Conservation (phyloP, 2,797 vertebrate species). For the Buphagus erythrorhynchus region DNA sequence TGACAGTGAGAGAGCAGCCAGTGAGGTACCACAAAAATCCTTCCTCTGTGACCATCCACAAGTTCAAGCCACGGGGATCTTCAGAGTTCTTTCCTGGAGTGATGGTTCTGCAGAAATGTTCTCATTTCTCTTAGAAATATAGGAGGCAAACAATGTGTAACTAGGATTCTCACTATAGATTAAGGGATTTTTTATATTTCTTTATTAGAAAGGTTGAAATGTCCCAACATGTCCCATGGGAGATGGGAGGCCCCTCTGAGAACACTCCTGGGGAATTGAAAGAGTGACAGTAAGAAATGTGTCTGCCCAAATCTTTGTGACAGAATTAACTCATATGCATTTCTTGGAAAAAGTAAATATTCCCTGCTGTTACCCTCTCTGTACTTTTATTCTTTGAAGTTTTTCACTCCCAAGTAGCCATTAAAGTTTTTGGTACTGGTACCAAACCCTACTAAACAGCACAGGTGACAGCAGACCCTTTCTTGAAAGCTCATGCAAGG, state of each 20-base stretch:
- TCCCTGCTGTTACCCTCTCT: not conserved
- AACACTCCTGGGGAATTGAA: not conserved
- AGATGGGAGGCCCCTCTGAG: not conserved
- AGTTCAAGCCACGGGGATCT: not conserved
- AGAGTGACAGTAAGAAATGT: not conserved
- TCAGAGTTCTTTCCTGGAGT: not conserved
- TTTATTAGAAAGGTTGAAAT: not conserved
- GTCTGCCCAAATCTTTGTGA: not conserved
- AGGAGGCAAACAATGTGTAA: not conserved
- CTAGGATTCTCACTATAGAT: not conserved
- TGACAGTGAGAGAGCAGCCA: fast-evolving
- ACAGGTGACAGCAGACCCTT: not conserved
- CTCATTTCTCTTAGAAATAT: not conserved
- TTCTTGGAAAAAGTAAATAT: not conserved
- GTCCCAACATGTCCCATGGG: not conserved
- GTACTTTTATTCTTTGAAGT: not conserved
- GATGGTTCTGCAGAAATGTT: not conserved
- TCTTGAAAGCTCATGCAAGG: not conserved
- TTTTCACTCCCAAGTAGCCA: not conserved
- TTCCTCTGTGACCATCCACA: not conserved
- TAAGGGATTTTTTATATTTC: not conserved
- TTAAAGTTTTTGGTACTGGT: not conserved
- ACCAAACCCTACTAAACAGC: not conserved
- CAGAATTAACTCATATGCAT: not conserved
- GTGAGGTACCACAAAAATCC: not conserved